Conservation (phyloP, 2,113 vertebrate species). For the Willisornis vidua region DNA sequence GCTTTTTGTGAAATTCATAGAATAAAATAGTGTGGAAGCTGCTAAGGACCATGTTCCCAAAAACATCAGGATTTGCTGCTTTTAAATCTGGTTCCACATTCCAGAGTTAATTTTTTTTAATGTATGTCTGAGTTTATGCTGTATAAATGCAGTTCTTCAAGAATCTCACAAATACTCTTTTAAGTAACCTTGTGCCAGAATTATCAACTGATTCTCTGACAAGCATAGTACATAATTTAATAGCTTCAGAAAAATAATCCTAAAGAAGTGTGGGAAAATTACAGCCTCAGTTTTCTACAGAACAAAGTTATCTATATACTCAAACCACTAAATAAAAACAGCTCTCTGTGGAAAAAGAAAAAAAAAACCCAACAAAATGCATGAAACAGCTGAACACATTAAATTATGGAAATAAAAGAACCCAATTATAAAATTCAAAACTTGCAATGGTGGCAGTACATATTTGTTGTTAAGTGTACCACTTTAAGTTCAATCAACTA, state of each 20-base stretch:
- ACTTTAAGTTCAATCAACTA: neutral
- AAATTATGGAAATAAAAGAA: neutral
- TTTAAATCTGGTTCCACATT: neutral
- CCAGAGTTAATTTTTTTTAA: neutral
- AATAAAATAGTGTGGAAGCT: neutral
- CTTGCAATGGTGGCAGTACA: neutral
- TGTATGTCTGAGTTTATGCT: neutral
- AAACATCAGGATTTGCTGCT: neutral
- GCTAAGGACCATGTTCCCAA: neutral
- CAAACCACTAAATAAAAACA: constrained; percentile 69
- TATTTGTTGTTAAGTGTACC: neutral
- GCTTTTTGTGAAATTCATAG: neutral
- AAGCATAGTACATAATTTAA: neutral
- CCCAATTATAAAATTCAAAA: neutral
- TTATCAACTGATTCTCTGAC: constrained; percentile 48
- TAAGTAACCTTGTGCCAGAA: constrained; percentile 43
- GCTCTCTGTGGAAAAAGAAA: neutral
- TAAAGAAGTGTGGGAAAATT: constrained; percentile 23
- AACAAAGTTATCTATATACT: constrained; percentile 56
- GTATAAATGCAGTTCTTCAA: neutral
- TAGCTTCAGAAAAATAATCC: constrained; percentile 21
- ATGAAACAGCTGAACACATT: neutral
- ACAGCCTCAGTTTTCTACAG: neutral
- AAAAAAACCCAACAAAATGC: neutral
- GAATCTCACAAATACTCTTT: constrained; percentile 29